phyloP scores from a whole-genome alignment of 2,797 vertebrate genomes.

The Micromesistius poutassou region DNA sequence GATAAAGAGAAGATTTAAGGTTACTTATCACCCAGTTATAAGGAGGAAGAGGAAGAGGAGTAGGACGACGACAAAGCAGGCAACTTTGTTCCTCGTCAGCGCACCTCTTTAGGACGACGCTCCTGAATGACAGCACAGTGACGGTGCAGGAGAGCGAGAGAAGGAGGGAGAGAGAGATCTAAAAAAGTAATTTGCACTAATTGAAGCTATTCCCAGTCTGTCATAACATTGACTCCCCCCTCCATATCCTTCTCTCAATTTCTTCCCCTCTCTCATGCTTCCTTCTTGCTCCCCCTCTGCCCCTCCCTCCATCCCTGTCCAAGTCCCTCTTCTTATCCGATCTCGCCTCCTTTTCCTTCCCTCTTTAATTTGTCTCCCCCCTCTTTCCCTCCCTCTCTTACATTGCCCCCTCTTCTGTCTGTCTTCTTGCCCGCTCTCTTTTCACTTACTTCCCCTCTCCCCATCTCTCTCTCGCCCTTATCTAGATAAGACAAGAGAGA shows the following conservation, averaged over 20 bases:
- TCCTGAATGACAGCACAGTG: not conserved
- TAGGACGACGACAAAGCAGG: not conserved
- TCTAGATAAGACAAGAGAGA: not conserved
- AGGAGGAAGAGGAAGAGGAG: not conserved
- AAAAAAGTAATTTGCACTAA: constrained; percentile 50
- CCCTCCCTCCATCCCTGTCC: no score
- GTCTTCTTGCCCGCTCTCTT: constrained; percentile 31
- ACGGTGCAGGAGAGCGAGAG: not conserved
- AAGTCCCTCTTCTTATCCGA: constrained; percentile 9
- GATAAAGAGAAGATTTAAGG: not conserved
- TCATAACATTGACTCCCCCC: constrained; percentile 59
- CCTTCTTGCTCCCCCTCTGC: constrained; percentile 37
- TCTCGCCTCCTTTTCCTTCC: constrained; percentile 35
- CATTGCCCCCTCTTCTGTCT: constrained; percentile 36
- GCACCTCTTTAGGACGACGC: not conserved
- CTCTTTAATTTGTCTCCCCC: not conserved
- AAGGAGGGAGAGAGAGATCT: not conserved
- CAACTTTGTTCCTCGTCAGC: not conserved
- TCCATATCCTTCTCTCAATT: constrained; percentile 24
- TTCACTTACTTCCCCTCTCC: constrained; percentile 18
- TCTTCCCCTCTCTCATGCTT: constrained; percentile 43
- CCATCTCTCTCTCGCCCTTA: not conserved
- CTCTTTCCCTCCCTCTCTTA: constrained; percentile 27
- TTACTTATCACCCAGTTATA: not conserved
- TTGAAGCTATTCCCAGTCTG: constrained; percentile 72